Evolutionary conservation across 2,113 vertebrate genomes (phyloP), one percentile per base, ranked within the genome.

Genomic region (Camelus bactrianus): DNA sequence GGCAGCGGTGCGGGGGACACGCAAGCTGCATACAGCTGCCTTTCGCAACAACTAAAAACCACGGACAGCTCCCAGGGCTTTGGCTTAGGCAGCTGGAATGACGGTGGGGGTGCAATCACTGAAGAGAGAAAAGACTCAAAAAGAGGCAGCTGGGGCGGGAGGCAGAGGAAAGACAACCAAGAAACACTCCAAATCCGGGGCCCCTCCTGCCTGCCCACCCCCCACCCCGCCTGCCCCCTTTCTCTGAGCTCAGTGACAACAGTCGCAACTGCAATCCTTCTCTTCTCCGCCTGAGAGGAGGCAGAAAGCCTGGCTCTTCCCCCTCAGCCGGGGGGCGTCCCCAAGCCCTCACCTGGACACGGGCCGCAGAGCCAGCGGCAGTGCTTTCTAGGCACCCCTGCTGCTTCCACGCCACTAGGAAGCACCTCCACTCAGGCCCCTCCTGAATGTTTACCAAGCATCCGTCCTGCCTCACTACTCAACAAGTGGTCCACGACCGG

Each of bases 211-310:
- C 35, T 60, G 48, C 15, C 50, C 30, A n/a, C 16, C 19, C 28
- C 4, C 14, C 2, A 11, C 0, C 46, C 86, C 0, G 0, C 20
- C 28, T 58, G 38, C 8, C 35, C 24, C 6, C 42, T 58, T 85
- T 19, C 62, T 70, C 67, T 28, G 26, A 72, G 35, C 48, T 82
- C 67, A 8, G 0, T 2, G 11, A 16, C 32, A 35, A 28, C 0
- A 2, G 42, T 93, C 52, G 35, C 26, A 30, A 46, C 6, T 4
- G 72, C 6, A 9, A 2, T 65, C 28, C 42, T 75, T n/a, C 52
- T 90, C 42, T 76, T 69, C 30, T 90, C 24, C 38, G 38, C 24
- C 20, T 46, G 1, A 12, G 28, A 48, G 26, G 22, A 19, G 10
- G 26, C 28, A 79, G 32, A 28, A 32, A 46, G 32, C 19, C 30